These are phyloP conservation scores for Synanthedon vespiformis DNA, from an alignment of 2,888 invertebrate species.

Conservation along the genomic window DNA sequence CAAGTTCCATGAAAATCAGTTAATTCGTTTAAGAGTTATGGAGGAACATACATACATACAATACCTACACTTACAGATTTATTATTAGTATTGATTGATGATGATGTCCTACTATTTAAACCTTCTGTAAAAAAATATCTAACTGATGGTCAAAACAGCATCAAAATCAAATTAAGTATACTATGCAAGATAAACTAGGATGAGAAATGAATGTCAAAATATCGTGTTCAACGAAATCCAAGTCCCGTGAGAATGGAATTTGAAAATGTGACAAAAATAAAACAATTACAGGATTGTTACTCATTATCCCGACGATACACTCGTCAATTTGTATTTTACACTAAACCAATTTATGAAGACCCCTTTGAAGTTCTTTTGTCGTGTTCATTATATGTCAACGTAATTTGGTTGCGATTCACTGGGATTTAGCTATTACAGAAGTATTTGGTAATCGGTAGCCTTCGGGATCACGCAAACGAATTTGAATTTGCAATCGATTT, in stretches of 20 bases:
- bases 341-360: not conserved
- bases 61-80: no score
- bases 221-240: constrained; percentile 9
- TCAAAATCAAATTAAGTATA: no score
- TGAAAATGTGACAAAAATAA: constrained; percentile 24
- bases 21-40: no score
- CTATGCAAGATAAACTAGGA: no score
- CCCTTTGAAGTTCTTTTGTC: no score
- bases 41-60: no score
- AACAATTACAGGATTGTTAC: not conserved
- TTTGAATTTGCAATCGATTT: constrained; percentile 20
- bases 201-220: not conserved
- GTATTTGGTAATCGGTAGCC: constrained; percentile 53
- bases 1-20: no score
- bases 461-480: constrained; percentile 24
- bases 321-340: not conserved
- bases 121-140: no score
- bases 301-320: not conserved
- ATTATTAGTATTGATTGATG: no score
- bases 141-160: no score
- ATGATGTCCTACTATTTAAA: no score
- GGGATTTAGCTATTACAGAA: constrained; percentile 16
- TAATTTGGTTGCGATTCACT: not conserved
- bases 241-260: constrained; percentile 36
- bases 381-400: not conserved